Percentiles rank a stretch among this genome's conserved stretches.
Conservation (phyloP, 2,888 invertebrate species). For the Microchrysa polita region DNA sequence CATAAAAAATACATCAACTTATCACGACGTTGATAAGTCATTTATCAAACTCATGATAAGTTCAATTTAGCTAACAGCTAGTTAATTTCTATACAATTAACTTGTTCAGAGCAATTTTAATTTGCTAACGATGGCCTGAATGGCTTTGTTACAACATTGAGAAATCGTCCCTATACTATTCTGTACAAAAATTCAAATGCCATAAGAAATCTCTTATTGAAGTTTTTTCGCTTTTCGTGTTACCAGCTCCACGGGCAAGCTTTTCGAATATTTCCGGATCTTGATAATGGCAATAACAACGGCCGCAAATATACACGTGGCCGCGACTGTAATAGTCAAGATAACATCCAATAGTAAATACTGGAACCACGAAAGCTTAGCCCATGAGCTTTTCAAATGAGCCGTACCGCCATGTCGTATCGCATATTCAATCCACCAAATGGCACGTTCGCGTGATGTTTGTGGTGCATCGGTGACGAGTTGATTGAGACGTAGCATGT, state of each 20-base stretch:
- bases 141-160: too few species aligned
- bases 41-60: too few species aligned
- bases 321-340: conserved; percentile 47
- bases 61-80: too few species aligned
- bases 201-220: background rate
- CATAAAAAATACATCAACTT: too few species aligned
- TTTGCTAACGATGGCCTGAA: too few species aligned
- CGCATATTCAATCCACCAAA: conserved; percentile 56
- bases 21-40: too few species aligned
- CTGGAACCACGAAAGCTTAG: conserved; percentile 53
- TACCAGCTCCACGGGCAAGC: conserved; percentile 54
- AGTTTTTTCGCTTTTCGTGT: conserved; percentile 51
- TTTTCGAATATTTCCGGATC: conserved; percentile 54
- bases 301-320: conserved; percentile 37
- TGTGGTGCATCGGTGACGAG: conserved; percentile 53
- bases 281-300: conserved; percentile 46
- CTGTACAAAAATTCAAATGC: conserved; percentile 20
- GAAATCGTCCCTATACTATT: too few species aligned
- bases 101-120: too few species aligned
- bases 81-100: too few species aligned
- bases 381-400: conserved; percentile 51
- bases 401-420: conserved; percentile 53
- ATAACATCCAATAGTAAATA: conserved; percentile 54
- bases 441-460: conserved; percentile 52
- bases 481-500: conserved; percentile 51